Percentiles rank a stretch among this genome's conserved stretches.
Conservation (phyloP, 2,797 vertebrate species). For the Melanogrammus aeglefinus region DNA sequence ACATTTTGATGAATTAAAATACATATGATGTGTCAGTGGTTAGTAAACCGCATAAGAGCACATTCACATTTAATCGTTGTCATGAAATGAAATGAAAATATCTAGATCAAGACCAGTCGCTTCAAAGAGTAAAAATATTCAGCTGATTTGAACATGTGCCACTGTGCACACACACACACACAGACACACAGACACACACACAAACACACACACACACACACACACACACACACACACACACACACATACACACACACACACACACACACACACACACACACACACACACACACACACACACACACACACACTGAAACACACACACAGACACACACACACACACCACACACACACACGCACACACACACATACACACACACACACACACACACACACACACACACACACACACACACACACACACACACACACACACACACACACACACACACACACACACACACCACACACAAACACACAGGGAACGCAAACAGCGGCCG, state of each 20-base stretch:
- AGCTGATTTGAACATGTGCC: conserved; percentile 39
- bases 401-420: too few species aligned
- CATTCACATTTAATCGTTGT: not conserved
- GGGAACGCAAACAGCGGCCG: conserved; percentile 59
- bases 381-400: too few species aligned
- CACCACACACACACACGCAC: conserved; percentile 38
- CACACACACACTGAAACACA: not conserved
- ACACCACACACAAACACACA: conserved; percentile 37
- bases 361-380: too few species aligned
- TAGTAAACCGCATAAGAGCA: not conserved
- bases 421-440: not conserved
- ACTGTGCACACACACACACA: conserved; percentile 3
- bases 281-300: too few species aligned
- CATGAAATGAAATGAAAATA: not conserved
- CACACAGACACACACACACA: not conserved
- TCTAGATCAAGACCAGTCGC: not conserved
- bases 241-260: too few species aligned
- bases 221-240: not conserved
- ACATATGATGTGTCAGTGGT: not conserved
- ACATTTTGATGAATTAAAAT: not conserved
- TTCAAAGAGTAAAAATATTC: conserved; percentile 42
- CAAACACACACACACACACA: not conserved
- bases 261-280: too few species aligned
- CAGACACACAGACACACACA: not conserved
- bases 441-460: not conserved